Evolutionary conservation across 2,888 invertebrate species (phyloP).

Genomic region (Torymus auratus): DNA sequence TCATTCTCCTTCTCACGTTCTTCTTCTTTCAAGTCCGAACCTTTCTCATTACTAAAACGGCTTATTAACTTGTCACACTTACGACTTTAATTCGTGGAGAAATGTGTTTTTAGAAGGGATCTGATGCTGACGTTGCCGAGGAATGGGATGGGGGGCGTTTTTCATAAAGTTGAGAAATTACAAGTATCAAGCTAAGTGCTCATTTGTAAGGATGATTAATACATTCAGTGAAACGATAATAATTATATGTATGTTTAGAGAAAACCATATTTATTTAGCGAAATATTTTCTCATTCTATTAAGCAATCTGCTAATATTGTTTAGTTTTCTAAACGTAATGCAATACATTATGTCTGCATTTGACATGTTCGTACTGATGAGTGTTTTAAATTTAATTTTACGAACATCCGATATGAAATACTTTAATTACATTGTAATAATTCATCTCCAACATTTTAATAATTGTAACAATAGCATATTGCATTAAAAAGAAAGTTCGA

Average conservation of each 20-base stretch:
- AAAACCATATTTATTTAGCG: too few relatives aligned
- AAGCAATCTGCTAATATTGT: too few relatives aligned
- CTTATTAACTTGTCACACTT: slow-evolving; percentile 38
- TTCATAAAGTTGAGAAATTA: slow-evolving; percentile 27
- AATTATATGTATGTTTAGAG: background rate
- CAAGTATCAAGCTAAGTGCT: background rate
- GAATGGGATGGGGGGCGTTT: background rate
- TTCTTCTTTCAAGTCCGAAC: slow-evolving; percentile 1
- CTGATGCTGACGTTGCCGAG: background rate
- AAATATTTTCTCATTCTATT: too few relatives aligned
- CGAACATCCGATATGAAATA: background rate
- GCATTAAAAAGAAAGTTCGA: slow-evolving; percentile 40
- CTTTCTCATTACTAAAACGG: slow-evolving; percentile 11
- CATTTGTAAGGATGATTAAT: slow-evolving; percentile 18
- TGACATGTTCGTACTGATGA: background rate
- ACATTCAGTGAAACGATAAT: background rate
- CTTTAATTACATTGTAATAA: background rate
- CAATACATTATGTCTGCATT: background rate
- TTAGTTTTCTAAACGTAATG: too few relatives aligned
- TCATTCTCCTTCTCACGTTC: slow-evolving; percentile 17
- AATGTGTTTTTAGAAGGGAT: slow-evolving; percentile 14
- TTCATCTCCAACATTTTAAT: slow-evolving; percentile 35
- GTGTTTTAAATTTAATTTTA: background rate
- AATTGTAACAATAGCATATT: slow-evolving; percentile 34
- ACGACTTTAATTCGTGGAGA: slow-evolving; percentile 19